Conservation (phyloP, 1,140 invertebrate species). For the Myzus persicae region DNA sequence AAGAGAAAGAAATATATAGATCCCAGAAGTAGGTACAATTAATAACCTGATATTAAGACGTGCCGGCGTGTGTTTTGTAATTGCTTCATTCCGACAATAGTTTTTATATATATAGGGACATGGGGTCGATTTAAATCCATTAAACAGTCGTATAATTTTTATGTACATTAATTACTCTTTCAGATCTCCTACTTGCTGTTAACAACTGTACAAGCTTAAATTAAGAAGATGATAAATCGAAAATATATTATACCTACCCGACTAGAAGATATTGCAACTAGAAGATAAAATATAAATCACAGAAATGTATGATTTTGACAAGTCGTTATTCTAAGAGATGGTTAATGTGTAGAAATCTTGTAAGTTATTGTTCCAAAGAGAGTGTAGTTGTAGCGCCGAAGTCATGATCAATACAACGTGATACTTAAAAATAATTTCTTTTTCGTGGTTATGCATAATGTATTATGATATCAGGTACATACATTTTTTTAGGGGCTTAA, state of each 20-base stretch:
- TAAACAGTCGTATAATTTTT: background rate
- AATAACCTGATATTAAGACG: background rate
- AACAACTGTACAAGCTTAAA: background rate
- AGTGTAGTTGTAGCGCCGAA: background rate
- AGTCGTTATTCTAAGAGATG: background rate
- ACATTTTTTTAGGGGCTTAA: background rate
- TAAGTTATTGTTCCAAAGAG: conserved; percentile 21
- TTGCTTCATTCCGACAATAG: background rate
- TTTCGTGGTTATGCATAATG: background rate
- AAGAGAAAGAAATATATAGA: background rate
- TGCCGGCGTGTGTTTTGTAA: background rate
- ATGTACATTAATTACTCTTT: background rate
- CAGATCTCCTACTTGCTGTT: background rate
- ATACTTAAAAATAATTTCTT: conserved; percentile 28
- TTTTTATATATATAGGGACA: background rate
- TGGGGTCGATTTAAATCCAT: background rate
- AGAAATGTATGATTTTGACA: background rate
- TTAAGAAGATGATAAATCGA: conserved; percentile 35
- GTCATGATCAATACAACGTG: background rate
- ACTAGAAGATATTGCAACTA: background rate
- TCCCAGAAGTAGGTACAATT: background rate
- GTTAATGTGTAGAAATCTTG: background rate
- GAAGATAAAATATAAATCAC: conserved; percentile 13
- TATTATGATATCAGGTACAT: background rate
- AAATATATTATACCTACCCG: background rate